phyloP scores from a whole-genome alignment of 2,888 invertebrate genomes.

The Rotaria socialis region DNA sequence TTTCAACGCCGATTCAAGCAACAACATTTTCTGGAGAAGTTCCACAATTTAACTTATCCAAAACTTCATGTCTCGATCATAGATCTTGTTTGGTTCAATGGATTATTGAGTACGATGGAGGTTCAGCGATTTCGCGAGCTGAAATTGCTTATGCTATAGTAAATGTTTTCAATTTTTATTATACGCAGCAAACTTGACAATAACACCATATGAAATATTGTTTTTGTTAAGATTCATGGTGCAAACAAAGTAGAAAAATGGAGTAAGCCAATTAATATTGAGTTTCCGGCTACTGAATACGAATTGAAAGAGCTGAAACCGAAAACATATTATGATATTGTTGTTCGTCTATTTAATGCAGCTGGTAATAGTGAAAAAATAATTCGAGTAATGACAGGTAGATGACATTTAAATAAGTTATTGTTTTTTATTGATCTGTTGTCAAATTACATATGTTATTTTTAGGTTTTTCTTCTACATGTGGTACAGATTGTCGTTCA shows the following conservation, averaged over 20 bases:
- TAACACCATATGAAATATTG: not conserved
- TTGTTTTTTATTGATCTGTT: not conserved
- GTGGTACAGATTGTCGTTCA: not conserved
- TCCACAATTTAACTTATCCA: conserved; percentile 1
- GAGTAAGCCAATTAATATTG: not conserved
- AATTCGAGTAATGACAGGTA: not conserved
- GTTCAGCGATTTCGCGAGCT: not conserved
- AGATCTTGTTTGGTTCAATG: conserved; percentile 4
- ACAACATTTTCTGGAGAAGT: not conserved
- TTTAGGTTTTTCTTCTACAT: not conserved
- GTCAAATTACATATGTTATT: not conserved
- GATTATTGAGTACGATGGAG: not conserved
- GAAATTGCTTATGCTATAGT: not conserved
- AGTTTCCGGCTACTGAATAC: not conserved
- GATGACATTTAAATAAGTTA: not conserved
- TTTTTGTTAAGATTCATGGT: not conserved
- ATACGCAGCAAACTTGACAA: not conserved
- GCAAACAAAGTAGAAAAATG: not conserved
- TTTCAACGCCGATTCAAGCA: not conserved
- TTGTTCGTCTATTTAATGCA: not conserved
- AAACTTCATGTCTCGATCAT: not conserved
- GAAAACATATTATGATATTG: not conserved
- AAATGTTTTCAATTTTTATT: not conserved
- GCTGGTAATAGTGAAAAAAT: not conserved
- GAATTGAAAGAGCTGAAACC: not conserved